Conservation (phyloP, 1,140 invertebrate species). For the Drosophila nasuta region DNA sequence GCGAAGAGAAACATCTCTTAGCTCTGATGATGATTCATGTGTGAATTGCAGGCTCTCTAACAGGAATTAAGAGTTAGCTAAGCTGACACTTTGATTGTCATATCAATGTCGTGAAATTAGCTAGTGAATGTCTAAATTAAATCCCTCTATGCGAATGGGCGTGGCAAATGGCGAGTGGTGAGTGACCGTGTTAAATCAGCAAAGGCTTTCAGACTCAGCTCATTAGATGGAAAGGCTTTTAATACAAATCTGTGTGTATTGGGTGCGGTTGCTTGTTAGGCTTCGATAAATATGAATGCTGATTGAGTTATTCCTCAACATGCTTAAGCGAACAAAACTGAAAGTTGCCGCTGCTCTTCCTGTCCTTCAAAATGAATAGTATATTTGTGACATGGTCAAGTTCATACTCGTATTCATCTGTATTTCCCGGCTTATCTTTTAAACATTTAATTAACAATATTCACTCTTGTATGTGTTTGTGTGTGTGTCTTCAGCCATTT, state of each 20-base stretch:
- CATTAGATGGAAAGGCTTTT: conserved; percentile 43
- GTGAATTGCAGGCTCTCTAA: background rate
- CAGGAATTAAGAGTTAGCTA: conserved; percentile 2
- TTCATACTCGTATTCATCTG: conserved; percentile 12
- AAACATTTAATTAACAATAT: conserved; percentile 41
- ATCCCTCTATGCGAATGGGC: conserved; percentile 21
- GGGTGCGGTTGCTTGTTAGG: conserved; percentile 21
- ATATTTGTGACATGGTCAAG: conserved; percentile 26
- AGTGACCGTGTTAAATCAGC: conserved; percentile 4
- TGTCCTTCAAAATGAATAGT: conserved; percentile 28
- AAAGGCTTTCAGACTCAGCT: conserved; percentile 18
- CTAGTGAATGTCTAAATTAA: conserved; percentile 41
- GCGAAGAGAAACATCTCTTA: background rate
- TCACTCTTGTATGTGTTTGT: conserved; percentile 4
- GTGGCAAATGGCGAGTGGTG: conserved; percentile 17
- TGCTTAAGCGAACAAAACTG: conserved; percentile 23
- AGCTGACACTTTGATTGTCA: conserved; percentile 34
- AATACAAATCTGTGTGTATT: conserved; percentile 8
- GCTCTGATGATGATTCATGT: background rate
- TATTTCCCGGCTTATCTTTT: conserved; percentile 45
- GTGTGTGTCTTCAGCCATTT: conserved; percentile 37
- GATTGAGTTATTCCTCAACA: conserved; percentile 36
- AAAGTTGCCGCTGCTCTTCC: conserved; percentile 46
- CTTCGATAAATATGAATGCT: conserved; percentile 15
- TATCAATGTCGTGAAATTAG: conserved; percentile 35